Conservation (phyloP, 2,888 invertebrate genomes). For the Digitonthophagus gazella region DNA sequence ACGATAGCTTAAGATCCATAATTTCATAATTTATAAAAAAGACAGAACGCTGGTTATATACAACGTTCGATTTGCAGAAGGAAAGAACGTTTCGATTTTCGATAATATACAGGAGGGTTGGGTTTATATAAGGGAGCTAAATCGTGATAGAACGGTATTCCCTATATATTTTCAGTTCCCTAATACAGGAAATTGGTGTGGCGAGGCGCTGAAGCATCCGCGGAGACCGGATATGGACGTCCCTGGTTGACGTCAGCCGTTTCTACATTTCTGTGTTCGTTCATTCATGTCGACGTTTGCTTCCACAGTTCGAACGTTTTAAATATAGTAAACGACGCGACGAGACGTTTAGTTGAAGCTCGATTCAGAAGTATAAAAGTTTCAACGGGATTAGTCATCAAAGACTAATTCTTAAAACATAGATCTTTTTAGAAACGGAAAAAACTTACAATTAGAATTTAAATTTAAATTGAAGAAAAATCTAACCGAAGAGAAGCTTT, state of each 20-base stretch:
- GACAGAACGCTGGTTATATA: no score
- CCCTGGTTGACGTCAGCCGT: background rate
- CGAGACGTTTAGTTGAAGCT: background rate
- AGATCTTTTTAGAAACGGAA: no score
- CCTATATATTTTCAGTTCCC: background rate
- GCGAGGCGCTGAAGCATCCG: background rate
- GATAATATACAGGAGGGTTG: background rate
- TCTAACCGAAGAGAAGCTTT: no score
- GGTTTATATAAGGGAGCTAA: no score
- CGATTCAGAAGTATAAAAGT: background rate
- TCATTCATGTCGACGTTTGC: background rate
- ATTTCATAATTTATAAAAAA: no score
- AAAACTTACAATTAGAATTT: no score
- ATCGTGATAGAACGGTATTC: background rate
- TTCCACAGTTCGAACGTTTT: background rate
- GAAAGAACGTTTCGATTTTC: background rate
- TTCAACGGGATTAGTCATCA: background rate
- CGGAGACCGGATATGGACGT: background rate
- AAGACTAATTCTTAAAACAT: background rate
- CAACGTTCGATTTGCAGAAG: no score
- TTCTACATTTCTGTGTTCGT: background rate
- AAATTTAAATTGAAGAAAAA: no score
- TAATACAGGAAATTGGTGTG: background rate
- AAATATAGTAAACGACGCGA: background rate
- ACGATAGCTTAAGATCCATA: no score